Evolutionary conservation across 2,113 vertebrate genomes (phyloP).

Genomic region (Phylloscopus whistleri): DNA sequence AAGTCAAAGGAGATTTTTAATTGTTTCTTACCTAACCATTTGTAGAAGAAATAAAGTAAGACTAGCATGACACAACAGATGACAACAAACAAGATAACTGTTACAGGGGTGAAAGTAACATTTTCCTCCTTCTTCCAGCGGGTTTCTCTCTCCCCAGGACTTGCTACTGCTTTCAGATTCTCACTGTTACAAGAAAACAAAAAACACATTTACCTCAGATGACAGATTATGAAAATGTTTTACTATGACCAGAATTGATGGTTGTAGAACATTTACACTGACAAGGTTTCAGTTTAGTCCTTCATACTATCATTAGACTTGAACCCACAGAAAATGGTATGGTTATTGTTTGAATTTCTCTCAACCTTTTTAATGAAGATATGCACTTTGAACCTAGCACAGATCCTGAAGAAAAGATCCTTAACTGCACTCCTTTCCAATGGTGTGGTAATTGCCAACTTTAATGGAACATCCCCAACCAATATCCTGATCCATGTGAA

Average conservation of each 20-base stretch:
- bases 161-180: constrained; percentile 63
- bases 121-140: constrained; percentile 72
- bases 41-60: constrained; percentile 95
- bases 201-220: not conserved
- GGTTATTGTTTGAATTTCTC: not conserved
- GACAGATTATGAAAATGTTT: not conserved
- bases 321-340: not conserved
- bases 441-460: not conserved
- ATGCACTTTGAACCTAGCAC: not conserved
- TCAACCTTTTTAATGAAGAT: not conserved
- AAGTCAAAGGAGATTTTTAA: not conserved
- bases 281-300: not conserved
- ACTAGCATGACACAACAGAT: constrained; percentile 90
- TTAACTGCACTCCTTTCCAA: not conserved
- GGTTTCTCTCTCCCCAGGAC: constrained; percentile 51
- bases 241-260: not conserved
- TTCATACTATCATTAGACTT: not conserved
- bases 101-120: constrained; percentile 83
- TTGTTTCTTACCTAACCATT: constrained; percentile 83
- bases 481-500: not conserved
- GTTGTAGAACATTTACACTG: not conserved
- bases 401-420: not conserved
- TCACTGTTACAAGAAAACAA: constrained; percentile 70
- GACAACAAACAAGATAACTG: constrained; percentile 85
- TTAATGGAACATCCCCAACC: not conserved